Base-by-base conservation (phyloP, 2,113 vertebrate species). In the Osmerus mordax region DNA sequence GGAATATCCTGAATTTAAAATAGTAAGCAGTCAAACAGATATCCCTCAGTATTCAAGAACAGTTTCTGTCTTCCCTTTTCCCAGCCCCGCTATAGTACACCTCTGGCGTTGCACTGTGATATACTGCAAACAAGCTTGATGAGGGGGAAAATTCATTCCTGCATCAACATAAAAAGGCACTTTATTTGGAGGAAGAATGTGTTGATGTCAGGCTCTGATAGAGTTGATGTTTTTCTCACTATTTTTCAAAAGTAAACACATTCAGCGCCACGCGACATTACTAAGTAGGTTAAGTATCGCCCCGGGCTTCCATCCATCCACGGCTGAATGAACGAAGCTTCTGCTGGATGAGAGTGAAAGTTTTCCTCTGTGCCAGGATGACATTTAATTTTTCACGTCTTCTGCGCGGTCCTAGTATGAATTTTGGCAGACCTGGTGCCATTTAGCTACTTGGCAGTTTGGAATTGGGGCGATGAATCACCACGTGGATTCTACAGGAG, bases 381-480 rank as follows among this genome's bases (percentile, higher is more conserved):
- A 99, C 97, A 98, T 99, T 98, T 98, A 97, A 99, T 98, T 98
- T 98, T 98, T 99, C 97, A 99, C 97, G 97, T 99, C 97, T 99
- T 96, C 95, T 95, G 94, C 95, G 93, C 94, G 95, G 96, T 98
- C 95, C 95, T 96, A 96, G 96, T 97, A 99, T 99, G 96, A 98
- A 99, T 99, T 99, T 99, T 98, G 97, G 97, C 97, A 99, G 96
- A 98, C 96, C 97, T 97, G 96, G 96, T 96, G 97, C 97, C 98
- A 99, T 99, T 99, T 99, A 99, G 95, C 96, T 96, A 96, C 97
- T 96, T 99, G 97, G 96, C 97, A 99, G 96, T 98, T 98, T 98
- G 97, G 98, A 99, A 99, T 98, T 98, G 97, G 97, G 96, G 95
- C 97, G 96, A 98, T 98, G 97, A 99, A 99, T 99, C 97, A 91